Percentiles rank a stretch among this genome's conserved stretches.
These are phyloP conservation scores for Cranoglanis bouderius DNA, from an alignment of 2,113 vertebrate species.

Conservation along the genomic window DNA sequence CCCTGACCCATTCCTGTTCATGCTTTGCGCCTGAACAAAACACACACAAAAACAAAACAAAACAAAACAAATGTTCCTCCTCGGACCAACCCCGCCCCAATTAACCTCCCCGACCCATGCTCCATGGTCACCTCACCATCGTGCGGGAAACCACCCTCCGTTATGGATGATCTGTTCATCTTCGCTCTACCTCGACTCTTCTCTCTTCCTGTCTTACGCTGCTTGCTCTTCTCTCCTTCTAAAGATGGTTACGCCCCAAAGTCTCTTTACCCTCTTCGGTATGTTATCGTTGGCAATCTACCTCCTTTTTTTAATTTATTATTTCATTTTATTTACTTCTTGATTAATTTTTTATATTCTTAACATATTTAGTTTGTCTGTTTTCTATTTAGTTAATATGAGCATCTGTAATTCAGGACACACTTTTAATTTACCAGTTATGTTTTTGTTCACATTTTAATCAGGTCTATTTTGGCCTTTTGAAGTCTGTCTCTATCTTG, in stretches of 20 bases:
- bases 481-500: slow-evolving; percentile 60
- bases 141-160: slow-evolving; percentile 94
- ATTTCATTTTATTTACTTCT: slow-evolving; percentile 85
- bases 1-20: slow-evolving; percentile 70
- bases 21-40: slow-evolving; percentile 86
- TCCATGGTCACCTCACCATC: slow-evolving; percentile 96
- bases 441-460: slow-evolving; percentile 31
- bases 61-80: slow-evolving; percentile 79
- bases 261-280: slow-evolving; percentile 97
- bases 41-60: not conserved
- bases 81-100: slow-evolving; percentile 97
- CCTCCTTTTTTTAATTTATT: slow-evolving; percentile 82
- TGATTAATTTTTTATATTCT: slow-evolving; percentile 56
- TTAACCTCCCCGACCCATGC: slow-evolving; percentile 94
- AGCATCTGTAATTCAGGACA: slow-evolving; percentile 47
- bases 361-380: slow-evolving; percentile 10
- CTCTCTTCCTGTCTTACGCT: slow-evolving; percentile 99
- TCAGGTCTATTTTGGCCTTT: slow-evolving; percentile 28
- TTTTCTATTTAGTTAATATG: slow-evolving; percentile 26
- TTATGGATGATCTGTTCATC: slow-evolving; percentile 99
- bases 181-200: slow-evolving; percentile 98
- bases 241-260: slow-evolving; percentile 99
- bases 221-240: slow-evolving; percentile 79
- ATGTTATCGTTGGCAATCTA: slow-evolving; percentile 96
- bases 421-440: slow-evolving; percentile 43